Evolutionary conservation across 1,140 invertebrate species (phyloP).

Genomic region (Matsumurasca onukii): DNA sequence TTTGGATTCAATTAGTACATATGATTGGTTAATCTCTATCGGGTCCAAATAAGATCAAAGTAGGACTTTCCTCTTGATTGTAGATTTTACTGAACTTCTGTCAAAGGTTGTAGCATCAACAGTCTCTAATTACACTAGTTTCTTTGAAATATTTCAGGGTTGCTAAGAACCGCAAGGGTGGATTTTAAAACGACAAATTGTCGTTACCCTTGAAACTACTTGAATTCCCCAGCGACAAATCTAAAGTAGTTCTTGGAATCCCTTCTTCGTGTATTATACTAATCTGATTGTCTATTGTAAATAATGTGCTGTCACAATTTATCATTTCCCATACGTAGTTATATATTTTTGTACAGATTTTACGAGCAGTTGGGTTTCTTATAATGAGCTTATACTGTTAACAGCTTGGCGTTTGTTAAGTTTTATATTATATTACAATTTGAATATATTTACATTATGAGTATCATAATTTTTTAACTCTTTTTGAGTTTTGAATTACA

Average conservation of each 20-base stretch:
- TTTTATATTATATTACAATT: neutral
- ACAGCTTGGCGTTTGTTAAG: neutral
- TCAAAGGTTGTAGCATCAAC: neutral
- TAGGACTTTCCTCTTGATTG: neutral
- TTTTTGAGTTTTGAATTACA: neutral
- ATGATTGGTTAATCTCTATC: neutral
- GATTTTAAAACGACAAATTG: too few relatives aligned
- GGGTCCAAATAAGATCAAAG: constrained; percentile 1
- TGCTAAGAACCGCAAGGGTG: too few relatives aligned
- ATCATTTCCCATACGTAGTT: constrained; percentile 1
- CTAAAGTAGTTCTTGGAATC: neutral
- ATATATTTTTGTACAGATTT: neutral
- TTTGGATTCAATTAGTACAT: neutral
- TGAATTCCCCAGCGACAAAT: too few relatives aligned
- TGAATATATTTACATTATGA: neutral
- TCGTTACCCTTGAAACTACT: too few relatives aligned
- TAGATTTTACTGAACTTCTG: neutral
- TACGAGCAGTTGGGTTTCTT: neutral
- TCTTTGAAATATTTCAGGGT: too few relatives aligned
- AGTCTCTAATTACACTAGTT: neutral
- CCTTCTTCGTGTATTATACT: constrained; percentile 1
- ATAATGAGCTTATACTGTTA: neutral
- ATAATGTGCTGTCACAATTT: neutral
- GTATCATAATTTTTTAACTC: neutral
- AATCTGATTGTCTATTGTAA: neutral